A percentile compares a stretch with the other conserved stretches of the same genome.
phyloP scores from a whole-genome alignment of 2,113 vertebrate genomes.

The Laticauda colubrina region DNA sequence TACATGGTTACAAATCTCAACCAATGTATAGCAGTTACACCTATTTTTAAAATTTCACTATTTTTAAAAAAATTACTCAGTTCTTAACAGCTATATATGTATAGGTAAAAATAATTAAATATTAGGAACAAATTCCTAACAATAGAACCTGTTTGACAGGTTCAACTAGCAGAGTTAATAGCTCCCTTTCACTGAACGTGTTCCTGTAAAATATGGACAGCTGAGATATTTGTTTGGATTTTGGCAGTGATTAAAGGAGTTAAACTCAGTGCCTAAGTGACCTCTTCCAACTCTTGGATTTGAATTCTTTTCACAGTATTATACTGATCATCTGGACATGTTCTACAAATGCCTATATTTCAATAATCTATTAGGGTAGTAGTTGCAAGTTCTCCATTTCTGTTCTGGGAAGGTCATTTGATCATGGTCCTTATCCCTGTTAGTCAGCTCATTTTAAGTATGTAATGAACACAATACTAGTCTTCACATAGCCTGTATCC shows the following conservation, averaged over 20 bases:
- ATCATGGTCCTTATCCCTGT: not conserved
- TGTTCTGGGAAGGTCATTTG: not conserved
- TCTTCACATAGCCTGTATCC: not conserved
- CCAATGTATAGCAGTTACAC: not conserved
- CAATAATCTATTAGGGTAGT: not conserved
- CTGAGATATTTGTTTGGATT: not conserved
- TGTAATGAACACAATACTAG: not conserved
- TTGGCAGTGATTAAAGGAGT: not conserved
- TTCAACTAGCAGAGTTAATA: not conserved
- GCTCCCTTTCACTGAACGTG: not conserved
- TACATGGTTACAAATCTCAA: not conserved
- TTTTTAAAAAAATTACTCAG: not conserved
- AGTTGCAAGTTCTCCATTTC: not conserved
- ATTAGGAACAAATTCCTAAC: not conserved
- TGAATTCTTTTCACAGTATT: not conserved
- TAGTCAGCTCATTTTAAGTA: not conserved
- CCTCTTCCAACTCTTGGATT: not conserved
- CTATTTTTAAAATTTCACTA: not conserved
- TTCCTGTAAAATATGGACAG: not conserved
- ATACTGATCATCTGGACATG: not conserved
- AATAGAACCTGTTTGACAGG: not conserved
- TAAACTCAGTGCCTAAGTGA: not conserved
- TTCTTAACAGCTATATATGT: not conserved
- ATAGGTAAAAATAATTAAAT: not conserved
- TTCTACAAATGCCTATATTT: not conserved